Percentiles rank a stretch among this genome's conserved stretches.
Evolutionary conservation across 2,113 vertebrate species (phyloP).

Genomic region (Sinosuthora webbiana): DNA sequence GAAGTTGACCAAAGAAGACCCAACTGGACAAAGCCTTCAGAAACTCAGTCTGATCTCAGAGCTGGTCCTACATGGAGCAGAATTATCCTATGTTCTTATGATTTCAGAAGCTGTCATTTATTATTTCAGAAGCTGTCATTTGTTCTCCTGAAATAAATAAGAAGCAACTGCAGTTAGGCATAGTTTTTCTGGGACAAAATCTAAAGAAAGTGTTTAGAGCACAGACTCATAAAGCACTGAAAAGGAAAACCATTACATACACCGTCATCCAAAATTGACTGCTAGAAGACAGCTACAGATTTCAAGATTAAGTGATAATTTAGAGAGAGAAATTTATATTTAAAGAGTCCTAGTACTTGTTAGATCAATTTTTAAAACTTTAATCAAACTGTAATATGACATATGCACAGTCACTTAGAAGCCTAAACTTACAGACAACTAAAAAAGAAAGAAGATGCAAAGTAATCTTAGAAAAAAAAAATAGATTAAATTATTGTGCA

Average conservation of each 20-base stretch:
- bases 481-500: background rate
- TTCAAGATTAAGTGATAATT: background rate
- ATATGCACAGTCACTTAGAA: background rate
- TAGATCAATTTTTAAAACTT: background rate
- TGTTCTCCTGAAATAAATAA: background rate
- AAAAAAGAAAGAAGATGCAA: background rate
- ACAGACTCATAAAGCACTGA: background rate
- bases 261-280: background rate
- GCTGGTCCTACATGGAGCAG: background rate
- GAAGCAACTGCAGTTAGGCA: background rate
- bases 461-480: background rate
- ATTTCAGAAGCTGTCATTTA: background rate
- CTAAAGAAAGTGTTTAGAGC: background rate
- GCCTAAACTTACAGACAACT: background rate
- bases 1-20: background rate
- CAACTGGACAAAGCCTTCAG: background rate
- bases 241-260: background rate
- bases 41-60: background rate
- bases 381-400: background rate
- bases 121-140: background rate
- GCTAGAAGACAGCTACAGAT: background rate
- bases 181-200: background rate
- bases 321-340: background rate
- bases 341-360: background rate
- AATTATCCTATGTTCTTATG: background rate